Base-by-base conservation (phyloP, 2,113 vertebrate genomes). In the Garra rufa region DNA sequence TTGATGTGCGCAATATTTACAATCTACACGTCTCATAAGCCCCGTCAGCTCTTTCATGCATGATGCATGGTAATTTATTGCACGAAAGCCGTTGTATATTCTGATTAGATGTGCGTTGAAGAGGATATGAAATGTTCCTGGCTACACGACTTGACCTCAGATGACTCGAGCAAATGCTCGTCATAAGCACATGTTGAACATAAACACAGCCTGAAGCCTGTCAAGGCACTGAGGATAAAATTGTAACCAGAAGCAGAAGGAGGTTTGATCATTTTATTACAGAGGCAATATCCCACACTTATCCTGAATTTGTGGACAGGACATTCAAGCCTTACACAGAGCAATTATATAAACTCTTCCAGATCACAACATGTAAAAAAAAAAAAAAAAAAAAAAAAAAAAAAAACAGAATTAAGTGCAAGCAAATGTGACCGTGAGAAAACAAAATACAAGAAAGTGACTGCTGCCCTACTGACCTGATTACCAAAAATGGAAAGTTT, bases 241-340 rank as follows among this genome's bases (percentile, higher is more conserved):
- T 55, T 70, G 81, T 17, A 38, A 30, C 24, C 71, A 61, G 78
- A 84, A 26, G 38, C 76, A 41, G 75, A 28, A 69, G 59, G 61
- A 85, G 83, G 76, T 89, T 80, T 83, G 48, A 87, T 83, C 73
- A 77, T 89, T 93, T 92, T 92, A 93, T 93, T 93, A 92, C 61
- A 80, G 61, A 83, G 57, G 77, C 74, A 76, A 83, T 79, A 69
- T 79, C 52, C 59, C 76, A 80, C 86, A 83, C 83, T 85, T 69
- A 74, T 82, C 79, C 79, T 73, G 61, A 67, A 77, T 44, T 74
- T 57, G 74, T 41, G 28, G 43, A 84, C 65, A 69, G 73, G 48
- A 81, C 71, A 61, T 75, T 83, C 79, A 78, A 38, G 75, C 63
- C 30, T 69, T 82, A 76, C 28, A 73, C 61, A 78, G 50, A 78